Base-by-base conservation (phyloP, 1,140 invertebrate species). In the Armadillidium nasatum region DNA sequence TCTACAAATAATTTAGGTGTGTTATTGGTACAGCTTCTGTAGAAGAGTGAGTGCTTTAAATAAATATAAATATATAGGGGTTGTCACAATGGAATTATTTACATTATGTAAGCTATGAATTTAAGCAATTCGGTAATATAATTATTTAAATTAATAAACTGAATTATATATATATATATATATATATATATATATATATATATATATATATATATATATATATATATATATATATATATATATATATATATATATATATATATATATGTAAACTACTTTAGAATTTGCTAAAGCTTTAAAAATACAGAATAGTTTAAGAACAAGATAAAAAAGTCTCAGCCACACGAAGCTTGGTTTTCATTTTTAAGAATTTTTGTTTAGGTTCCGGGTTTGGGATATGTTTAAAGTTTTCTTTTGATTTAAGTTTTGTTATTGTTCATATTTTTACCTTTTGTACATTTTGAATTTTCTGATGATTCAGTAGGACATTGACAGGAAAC, bases 401-500 rank as follows among this genome's bases (percentile, higher is more conserved):
- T 60, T 60, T 60, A 60, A 19, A 7, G 0, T 19, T 19, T 15
- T 7, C 7, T 60, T 60, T 60, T 60, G 50, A 7, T 60, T 60
- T 19, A 60, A 7, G 50, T 13, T 19, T 60, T 15, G 50, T 60
- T 60, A 60, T 7, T 60, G 50, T 60, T 60, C 33, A 33, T 45
- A 73, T 76, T n/a, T n/a, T 69, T 82, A 83, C 82, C 79, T 81
- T 82, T 77, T 70, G 74, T 76, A 74, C 83, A 83, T 74, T 76
- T 74, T 10, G 83, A 83, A 73, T 82, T 80, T 44, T 81, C 82
- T 60, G 76, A 79, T 73, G 80, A 81, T 11, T 80, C 82, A 33
- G 84, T 83, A 75, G 82, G 81, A 80, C 84, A 85, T 69, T 79
- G 82, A 73, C 84, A 85, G 15, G 82, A 78, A 21, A 83, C 81